These are phyloP conservation scores for Iguana delicatissima DNA, from an alignment of 2,797 vertebrate species.

Conservation along the genomic window DNA sequence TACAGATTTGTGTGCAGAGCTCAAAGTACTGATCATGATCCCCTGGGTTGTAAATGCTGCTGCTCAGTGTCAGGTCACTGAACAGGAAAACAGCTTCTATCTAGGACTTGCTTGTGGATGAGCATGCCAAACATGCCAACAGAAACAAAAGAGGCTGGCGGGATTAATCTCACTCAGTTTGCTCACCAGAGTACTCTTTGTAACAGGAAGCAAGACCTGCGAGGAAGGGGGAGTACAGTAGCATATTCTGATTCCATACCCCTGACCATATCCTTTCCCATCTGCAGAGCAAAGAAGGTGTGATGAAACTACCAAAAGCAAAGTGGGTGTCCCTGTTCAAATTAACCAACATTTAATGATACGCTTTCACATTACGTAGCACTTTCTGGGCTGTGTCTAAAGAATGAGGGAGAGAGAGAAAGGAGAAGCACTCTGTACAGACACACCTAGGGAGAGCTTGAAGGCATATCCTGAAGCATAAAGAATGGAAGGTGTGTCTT, in stretches of 20 bases:
- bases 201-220: too few species aligned
- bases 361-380: background rate
- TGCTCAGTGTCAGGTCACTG: too few species aligned
- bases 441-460: background rate
- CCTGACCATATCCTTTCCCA: background rate
- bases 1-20: too few species aligned
- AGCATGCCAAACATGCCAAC: too few species aligned
- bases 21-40: background rate
- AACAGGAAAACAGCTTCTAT: too few species aligned
- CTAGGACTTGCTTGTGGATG: too few species aligned
- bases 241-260: too few species aligned
- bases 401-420: background rate
- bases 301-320: background rate
- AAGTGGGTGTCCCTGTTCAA: background rate
- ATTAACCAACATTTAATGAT: background rate
- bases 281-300: too few species aligned
- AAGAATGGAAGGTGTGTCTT: background rate
- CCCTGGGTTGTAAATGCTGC: background rate
- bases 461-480: background rate
- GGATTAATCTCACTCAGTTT: too few species aligned
- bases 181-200: too few species aligned
- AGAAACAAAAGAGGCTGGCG: too few species aligned
- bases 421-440: background rate
- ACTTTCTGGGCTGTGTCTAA: background rate
- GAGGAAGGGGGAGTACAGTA: too few species aligned